Conservation (phyloP, 2,888 invertebrate species). For the Melanotus villosus region DNA sequence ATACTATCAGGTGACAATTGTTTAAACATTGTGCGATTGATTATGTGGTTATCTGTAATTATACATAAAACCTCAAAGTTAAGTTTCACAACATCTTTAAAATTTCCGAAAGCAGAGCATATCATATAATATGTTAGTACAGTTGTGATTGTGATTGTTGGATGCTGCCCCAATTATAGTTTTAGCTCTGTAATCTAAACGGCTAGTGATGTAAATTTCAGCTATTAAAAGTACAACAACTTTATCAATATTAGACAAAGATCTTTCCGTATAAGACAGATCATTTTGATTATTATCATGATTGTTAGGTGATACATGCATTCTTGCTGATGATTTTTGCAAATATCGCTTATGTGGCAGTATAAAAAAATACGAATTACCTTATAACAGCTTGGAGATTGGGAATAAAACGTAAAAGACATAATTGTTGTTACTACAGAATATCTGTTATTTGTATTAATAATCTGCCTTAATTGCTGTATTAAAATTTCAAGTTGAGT, state of each 20-base stretch:
- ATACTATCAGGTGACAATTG: background rate
- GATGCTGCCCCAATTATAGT: background rate
- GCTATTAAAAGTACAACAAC: background rate
- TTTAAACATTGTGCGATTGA: slow-evolving; percentile 15
- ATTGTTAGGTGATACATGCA: too few species aligned
- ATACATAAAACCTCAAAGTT: slow-evolving; percentile 18
- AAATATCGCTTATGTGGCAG: too few species aligned
- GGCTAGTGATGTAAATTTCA: background rate
- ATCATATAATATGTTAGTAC: background rate
- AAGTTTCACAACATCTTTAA: background rate
- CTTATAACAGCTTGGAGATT: too few species aligned
- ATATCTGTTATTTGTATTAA: background rate
- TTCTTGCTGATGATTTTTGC: too few species aligned
- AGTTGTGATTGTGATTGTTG: background rate
- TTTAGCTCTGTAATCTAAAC: slow-evolving; percentile 1
- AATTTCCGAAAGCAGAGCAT: too few species aligned
- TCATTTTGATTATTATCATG: background rate
- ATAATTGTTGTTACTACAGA: too few species aligned
- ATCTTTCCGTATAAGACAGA: background rate
- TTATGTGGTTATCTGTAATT: slow-evolving; percentile 20
- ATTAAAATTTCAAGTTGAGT: background rate
- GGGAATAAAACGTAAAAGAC: too few species aligned
- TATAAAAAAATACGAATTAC: too few species aligned
- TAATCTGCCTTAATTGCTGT: background rate
- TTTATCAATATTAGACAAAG: background rate